These are phyloP conservation scores for Macrophya alboannulata DNA, from an alignment of 2,888 invertebrate genomes.

Conservation along the genomic window DNA sequence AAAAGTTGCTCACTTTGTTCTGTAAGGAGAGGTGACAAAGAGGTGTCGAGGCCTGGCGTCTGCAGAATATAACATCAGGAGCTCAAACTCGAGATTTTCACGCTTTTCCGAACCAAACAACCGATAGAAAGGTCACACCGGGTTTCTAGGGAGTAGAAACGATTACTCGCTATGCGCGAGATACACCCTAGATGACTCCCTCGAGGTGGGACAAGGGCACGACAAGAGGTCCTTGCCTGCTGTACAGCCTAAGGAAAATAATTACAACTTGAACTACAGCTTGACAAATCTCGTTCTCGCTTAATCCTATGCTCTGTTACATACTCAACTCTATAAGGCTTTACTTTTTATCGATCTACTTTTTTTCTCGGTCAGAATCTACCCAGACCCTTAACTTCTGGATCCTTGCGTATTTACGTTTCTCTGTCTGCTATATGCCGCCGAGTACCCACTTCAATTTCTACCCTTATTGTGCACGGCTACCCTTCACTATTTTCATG, in stretches of 20 bases:
- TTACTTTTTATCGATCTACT: neutral
- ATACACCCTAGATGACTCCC: conserved; percentile 45
- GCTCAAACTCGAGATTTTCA: conserved; percentile 28
- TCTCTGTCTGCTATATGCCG: conserved; percentile 1
- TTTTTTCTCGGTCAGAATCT: neutral
- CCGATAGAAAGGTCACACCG: conserved; percentile 26
- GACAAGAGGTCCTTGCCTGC: conserved; percentile 1
- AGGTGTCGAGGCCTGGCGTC: conserved; percentile 4
- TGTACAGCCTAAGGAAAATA: conserved; percentile 38
- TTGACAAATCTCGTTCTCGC: neutral
- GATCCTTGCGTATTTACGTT: conserved; percentile 27
- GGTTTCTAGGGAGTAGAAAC: conserved; percentile 22
- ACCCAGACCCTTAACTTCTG: neutral
- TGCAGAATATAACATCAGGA: conserved; percentile 30
- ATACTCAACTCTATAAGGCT: neutral
- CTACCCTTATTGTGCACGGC: conserved; percentile 5
- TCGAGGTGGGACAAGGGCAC: conserved; percentile 30
- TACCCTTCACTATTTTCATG: conserved; percentile 34
- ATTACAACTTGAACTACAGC: conserved; percentile 47
- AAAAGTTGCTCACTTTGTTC: conserved; percentile 36
- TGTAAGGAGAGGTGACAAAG: too few relatives aligned
- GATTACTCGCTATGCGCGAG: conserved; percentile 18
- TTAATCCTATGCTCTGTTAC: neutral
- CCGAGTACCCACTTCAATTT: conserved; percentile 40
- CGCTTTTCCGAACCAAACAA: conserved; percentile 19